These are phyloP conservation scores for Sesamia nonagrioides DNA, from an alignment of 1,140 invertebrate genomes.

Conservation along the genomic window DNA sequence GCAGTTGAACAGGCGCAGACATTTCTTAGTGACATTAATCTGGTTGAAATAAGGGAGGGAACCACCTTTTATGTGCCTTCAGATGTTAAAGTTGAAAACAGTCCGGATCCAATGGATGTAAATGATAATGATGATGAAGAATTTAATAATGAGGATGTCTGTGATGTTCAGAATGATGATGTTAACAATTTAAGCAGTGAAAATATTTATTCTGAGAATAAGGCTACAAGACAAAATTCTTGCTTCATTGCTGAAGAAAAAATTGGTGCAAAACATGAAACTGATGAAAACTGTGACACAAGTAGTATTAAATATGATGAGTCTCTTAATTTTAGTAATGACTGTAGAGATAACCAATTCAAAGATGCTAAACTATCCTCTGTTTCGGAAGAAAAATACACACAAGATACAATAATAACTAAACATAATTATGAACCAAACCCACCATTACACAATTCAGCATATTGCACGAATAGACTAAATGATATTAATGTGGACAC, in stretches of 20 bases:
- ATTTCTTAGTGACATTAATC: conserved; percentile 60
- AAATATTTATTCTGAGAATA: too few species aligned
- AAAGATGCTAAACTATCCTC: neutral
- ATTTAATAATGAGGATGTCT: neutral
- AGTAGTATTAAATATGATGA: too few species aligned
- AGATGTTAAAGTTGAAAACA: neutral
- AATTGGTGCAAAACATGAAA: too few species aligned
- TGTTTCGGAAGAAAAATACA: neutral
- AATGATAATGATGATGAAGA: neutral
- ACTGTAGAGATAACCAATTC: neutral
- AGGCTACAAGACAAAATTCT: too few species aligned
- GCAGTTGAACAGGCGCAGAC: conserved; percentile 71
- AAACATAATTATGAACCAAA: neutral
- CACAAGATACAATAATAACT: neutral
- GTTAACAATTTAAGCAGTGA: neutral
- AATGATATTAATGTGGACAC: neutral
- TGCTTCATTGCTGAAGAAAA: too few species aligned
- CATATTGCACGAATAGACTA: neutral
- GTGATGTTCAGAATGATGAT: neutral
- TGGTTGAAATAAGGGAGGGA: conserved; percentile 42
- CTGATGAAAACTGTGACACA: too few species aligned
- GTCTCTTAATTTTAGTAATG: neutral
- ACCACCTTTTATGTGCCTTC: neutral
- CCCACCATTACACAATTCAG: neutral
- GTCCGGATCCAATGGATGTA: conserved; percentile 44